These are phyloP conservation scores for Cephus sareptanus DNA, from an alignment of 2,888 invertebrate species.

Conservation along the genomic window DNA sequence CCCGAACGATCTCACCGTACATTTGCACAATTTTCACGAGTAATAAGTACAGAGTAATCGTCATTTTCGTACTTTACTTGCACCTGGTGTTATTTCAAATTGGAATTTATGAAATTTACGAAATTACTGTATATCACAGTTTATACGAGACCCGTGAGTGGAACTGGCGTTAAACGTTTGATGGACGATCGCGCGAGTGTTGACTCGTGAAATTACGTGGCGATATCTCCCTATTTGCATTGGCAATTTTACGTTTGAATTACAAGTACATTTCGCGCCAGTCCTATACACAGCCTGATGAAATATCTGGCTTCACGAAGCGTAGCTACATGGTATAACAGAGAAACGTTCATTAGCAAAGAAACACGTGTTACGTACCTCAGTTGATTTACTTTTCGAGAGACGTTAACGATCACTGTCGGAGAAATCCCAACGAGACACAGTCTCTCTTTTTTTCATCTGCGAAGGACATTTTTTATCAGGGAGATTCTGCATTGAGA, in stretches of 20 bases:
- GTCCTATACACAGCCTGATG: neutral
- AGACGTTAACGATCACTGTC: neutral
- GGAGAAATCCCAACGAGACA: neutral
- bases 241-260: conserved; percentile 10
- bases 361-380: neutral
- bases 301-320: neutral
- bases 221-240: conserved; percentile 9
- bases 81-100: neutral
- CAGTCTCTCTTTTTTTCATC: neutral
- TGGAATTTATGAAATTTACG: neutral
- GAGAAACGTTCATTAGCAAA: neutral
- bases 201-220: conserved; percentile 13
- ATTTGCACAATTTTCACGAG: neutral
- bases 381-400: neutral
- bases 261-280: neutral
- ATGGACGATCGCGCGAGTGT: conserved; percentile 10
- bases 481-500: neutral
- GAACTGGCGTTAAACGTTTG: conserved; percentile 1
- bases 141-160: conserved; percentile 1
- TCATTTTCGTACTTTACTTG: neutral
- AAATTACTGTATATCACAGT: neutral
- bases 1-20: neutral
- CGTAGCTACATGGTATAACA: neutral
- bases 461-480: neutral
- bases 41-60: neutral